These are phyloP conservation scores for Tenebrio molitor DNA, from an alignment of 1,140 invertebrate genomes.

Conservation along the genomic window DNA sequence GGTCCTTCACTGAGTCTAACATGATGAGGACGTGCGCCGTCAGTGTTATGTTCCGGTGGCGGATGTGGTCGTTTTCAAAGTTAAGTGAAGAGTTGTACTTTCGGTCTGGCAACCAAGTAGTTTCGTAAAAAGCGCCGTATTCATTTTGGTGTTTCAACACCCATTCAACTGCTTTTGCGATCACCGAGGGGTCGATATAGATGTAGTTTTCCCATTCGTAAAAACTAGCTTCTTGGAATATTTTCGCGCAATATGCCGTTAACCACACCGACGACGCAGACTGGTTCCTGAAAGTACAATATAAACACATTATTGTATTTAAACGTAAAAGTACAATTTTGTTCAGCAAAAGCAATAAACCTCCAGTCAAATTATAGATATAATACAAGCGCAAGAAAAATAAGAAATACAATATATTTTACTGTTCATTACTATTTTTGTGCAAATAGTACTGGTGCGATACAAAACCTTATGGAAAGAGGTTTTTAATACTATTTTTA, in stretches of 20 bases:
- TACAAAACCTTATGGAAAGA: too few relatives aligned
- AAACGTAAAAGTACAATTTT: too few relatives aligned
- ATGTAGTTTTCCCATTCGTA: constrained; percentile 95
- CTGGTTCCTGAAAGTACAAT: constrained; percentile 74
- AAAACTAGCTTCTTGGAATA: constrained; percentile 91
- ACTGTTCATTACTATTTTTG: too few relatives aligned
- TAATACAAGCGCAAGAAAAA: too few relatives aligned
- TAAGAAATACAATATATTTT: too few relatives aligned
- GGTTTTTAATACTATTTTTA: too few relatives aligned
- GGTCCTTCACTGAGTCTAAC: constrained; percentile 84
- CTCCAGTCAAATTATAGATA: too few relatives aligned
- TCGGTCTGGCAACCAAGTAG: constrained; percentile 83
- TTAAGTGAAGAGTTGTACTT: constrained; percentile 84
- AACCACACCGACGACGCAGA: constrained; percentile 88
- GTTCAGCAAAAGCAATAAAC: too few relatives aligned
- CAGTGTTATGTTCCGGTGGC: constrained; percentile 85
- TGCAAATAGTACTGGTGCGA: too few relatives aligned
- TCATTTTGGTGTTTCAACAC: constrained; percentile 83
- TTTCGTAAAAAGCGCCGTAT: constrained; percentile 89
- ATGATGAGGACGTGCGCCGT: constrained; percentile 92
- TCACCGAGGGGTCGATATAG: constrained; percentile 89
- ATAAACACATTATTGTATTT: too few relatives aligned
- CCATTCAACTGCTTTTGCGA: constrained; percentile 84
- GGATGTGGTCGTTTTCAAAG: constrained; percentile 69
- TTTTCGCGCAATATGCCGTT: constrained; percentile 86